Evolutionary conservation across 2,113 vertebrate genomes (phyloP), one percentile per base, ranked within the genome.

Genomic region (Willisornis vidua): DNA sequence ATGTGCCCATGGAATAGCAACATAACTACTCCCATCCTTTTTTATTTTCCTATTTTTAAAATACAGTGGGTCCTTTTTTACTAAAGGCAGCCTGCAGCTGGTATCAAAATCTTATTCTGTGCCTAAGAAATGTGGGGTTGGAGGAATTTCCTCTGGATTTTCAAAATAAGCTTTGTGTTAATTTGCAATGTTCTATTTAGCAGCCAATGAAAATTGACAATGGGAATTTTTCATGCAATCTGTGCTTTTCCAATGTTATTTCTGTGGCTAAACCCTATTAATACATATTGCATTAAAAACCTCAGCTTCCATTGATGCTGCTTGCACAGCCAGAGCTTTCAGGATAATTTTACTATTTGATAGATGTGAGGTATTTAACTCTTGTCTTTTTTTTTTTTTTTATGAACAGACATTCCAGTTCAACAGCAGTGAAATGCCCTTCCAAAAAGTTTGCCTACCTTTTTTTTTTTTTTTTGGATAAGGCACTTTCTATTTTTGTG

Each of bases 231-330:
- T 80, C 4, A 5, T 37, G 20, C 19, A 95, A 31, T 83, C 73
- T 77, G 35, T 66, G 57, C 39, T 85, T 85, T 74, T 79, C 62
- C 55, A 77, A 22, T 61, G 68, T 87, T 90, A 35, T 37, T 84
- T 58, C 57, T 79, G 61, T 82, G 66, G 35, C 48, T 90, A 87
- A 63, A 58, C 35, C 43, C 39, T 85, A 80, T 89, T 87, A 88
- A 90, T 89, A 94, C 70, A 74, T 85, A 87, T 51, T 82, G 45
- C 89, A 90, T 91, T 93, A 87, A 76, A 94, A 95, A 31, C 48
- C 68, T 85, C 78, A 39, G 31, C 45, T 90, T 84, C 18, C 82
- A 89, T 25, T 48, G 89, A 78, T 74, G 39, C 25, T 82, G 33
- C 45, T 82, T 18, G 3, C 35, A 16, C 10, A 88, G 62, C 59